Conservation (phyloP, 2,888 invertebrate species). For the Belgica antarctica region DNA sequence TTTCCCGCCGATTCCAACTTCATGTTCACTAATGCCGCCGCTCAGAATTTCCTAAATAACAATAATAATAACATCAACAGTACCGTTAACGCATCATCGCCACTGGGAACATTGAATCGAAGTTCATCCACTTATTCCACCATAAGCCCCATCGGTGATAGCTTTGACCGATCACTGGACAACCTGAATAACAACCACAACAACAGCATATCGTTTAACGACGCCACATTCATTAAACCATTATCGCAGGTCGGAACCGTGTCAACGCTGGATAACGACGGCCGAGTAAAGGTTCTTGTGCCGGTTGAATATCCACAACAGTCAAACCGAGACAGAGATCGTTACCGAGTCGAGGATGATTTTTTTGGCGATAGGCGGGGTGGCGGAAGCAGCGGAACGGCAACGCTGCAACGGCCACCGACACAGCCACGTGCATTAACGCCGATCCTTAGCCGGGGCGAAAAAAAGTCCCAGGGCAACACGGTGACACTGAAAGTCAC, state of each 20-base stretch:
- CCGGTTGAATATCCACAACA: slow-evolving; percentile 54
- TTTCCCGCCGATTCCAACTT: slow-evolving; percentile 49
- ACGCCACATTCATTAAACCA: slow-evolving; percentile 67
- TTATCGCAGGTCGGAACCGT: slow-evolving; percentile 64
- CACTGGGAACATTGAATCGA: slow-evolving; percentile 52
- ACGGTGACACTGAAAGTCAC: slow-evolving; percentile 61
- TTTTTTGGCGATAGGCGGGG: slow-evolving; percentile 54
- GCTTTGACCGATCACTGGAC: slow-evolving; percentile 50
- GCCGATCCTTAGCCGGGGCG: slow-evolving; percentile 38
- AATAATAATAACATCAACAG: slow-evolving; percentile 47
- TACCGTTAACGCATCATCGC: slow-evolving; percentile 52
- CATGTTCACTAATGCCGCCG: slow-evolving; percentile 54
- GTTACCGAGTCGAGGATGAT: slow-evolving; percentile 45
- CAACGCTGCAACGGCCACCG: slow-evolving; percentile 48
- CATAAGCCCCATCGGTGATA: slow-evolving; percentile 49
- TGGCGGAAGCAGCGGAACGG: slow-evolving; percentile 50
- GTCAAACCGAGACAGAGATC: slow-evolving; percentile 47
- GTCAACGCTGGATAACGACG: slow-evolving; percentile 62
- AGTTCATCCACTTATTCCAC: slow-evolving; percentile 51
- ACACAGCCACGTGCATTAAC: slow-evolving; percentile 50
- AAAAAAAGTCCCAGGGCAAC: slow-evolving; percentile 47
- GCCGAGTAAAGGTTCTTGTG: slow-evolving; percentile 63
- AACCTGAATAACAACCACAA: slow-evolving; percentile 54
- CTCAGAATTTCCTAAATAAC: slow-evolving; percentile 48
- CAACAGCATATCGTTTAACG: slow-evolving; percentile 56